Percentiles rank a stretch among this genome's conserved stretches.
Evolutionary conservation across 2,113 vertebrate genomes (phyloP).

Genomic region (Silurus glanis): DNA sequence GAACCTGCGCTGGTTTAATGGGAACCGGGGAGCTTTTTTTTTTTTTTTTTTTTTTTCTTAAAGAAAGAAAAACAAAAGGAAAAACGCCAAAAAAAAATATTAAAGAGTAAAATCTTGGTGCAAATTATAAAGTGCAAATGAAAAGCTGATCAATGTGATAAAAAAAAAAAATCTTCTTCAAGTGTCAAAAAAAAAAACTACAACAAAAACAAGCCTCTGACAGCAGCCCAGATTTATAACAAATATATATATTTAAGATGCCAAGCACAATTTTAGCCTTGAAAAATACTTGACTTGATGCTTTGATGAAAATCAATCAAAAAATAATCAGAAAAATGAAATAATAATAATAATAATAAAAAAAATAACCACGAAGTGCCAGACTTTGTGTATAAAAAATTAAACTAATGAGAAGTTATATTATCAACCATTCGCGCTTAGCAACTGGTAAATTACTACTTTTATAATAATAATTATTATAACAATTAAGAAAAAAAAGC

Average conservation of each 20-base stretch:
- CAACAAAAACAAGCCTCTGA: conserved; percentile 6
- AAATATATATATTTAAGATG: too few species aligned
- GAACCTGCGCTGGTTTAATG: not conserved
- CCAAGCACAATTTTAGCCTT: not conserved
- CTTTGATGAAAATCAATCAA: not conserved
- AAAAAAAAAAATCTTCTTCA: not conserved
- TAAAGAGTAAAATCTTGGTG: not conserved
- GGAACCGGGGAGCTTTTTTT: not conserved
- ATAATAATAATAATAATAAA: too few species aligned
- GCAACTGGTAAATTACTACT: not conserved
- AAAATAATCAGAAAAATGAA: conserved; percentile 5
- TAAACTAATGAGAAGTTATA: not conserved
- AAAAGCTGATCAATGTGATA: not conserved
- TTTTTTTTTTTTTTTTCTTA: not conserved
- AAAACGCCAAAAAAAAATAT: not conserved
- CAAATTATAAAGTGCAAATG: conserved; percentile 1
- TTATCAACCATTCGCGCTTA: not conserved
- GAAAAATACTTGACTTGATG: not conserved
- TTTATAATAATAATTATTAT: not conserved
- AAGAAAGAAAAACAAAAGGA: not conserved
- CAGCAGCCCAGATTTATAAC: not conserved
- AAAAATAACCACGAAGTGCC: conserved; percentile 25
- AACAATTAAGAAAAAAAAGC: conserved; percentile 12
- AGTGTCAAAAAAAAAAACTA: not conserved
- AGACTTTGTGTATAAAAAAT: conserved; percentile 5